A percentile compares a stretch with the other conserved stretches of the same genome.
These are phyloP conservation scores for Cyanistes caeruleus DNA, from an alignment of 2,113 vertebrate genomes.

Conservation along the genomic window DNA sequence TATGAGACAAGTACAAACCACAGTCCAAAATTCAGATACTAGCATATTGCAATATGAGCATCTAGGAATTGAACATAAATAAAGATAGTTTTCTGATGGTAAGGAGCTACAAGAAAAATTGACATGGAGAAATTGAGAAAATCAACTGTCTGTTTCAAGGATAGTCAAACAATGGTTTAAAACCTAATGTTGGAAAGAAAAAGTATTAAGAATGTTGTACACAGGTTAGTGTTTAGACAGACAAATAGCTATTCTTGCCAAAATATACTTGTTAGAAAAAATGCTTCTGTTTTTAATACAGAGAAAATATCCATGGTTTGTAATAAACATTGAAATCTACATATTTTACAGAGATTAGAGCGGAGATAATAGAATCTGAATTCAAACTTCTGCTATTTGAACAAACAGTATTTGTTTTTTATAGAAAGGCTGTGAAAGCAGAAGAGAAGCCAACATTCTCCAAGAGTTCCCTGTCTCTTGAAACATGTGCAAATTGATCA, in stretches of 20 bases:
- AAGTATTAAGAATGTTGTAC: not conserved
- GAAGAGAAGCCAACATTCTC: not conserved
- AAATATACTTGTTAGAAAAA: not conserved
- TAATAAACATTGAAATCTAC: not conserved
- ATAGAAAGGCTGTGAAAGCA: not conserved
- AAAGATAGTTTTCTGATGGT: slow-evolving; percentile 48
- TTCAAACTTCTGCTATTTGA: not conserved
- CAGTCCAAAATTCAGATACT: slow-evolving; percentile 70
- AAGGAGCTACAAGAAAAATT: slow-evolving; percentile 45
- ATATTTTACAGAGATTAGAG: not conserved
- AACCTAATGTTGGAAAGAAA: not conserved
- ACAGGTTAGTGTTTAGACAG: not conserved
- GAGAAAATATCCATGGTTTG: not conserved
- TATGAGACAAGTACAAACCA: slow-evolving; percentile 38
- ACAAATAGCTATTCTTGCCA: not conserved
- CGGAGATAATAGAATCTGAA: not conserved
- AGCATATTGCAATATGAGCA: slow-evolving; percentile 66
- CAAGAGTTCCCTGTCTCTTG: not conserved
- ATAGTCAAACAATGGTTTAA: slow-evolving; percentile 15
- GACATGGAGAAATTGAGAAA: slow-evolving; percentile 66
- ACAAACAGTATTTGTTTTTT: not conserved
- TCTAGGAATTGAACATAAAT: slow-evolving; percentile 60
- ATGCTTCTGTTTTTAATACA: not conserved
- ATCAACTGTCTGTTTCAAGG: slow-evolving; percentile 54
- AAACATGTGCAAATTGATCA: not conserved